These are phyloP conservation scores for Sebastiscus tertius DNA, from an alignment of 2,797 vertebrate species.

Conservation along the genomic window DNA sequence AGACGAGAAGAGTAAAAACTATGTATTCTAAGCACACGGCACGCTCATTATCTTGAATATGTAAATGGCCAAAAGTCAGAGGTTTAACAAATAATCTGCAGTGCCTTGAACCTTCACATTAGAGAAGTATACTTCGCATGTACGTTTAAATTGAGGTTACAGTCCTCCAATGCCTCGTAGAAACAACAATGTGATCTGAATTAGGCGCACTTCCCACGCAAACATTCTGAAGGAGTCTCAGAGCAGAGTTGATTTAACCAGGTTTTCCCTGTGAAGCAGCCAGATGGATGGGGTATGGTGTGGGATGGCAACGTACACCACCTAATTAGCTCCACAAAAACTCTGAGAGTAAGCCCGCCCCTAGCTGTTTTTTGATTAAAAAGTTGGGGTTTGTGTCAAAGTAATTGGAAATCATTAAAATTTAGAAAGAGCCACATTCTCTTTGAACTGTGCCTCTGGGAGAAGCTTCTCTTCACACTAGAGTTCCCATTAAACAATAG, in stretches of 20 bases:
- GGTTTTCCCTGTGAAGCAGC: constrained; percentile 33
- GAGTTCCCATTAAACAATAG: constrained; percentile 38
- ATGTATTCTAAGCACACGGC: background rate
- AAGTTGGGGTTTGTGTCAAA: constrained; percentile 62
- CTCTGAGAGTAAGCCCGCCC: constrained; percentile 30
- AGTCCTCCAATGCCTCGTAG: constrained; percentile 4
- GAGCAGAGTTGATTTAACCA: constrained; percentile 37
- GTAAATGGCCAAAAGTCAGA: constrained; percentile 18
- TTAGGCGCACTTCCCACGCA: constrained; percentile 15
- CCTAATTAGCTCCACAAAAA: constrained; percentile 58
- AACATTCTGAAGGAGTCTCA: constrained; percentile 11
- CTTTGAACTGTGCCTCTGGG: constrained; percentile 63
- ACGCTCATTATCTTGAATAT: constrained; percentile 11
- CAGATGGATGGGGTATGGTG: constrained; percentile 35
- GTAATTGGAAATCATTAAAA: constrained; percentile 73
- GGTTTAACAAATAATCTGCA: constrained; percentile 24
- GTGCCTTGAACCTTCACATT: constrained; percentile 9
- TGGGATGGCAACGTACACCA: constrained; percentile 45
- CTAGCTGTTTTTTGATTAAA: constrained; percentile 66
- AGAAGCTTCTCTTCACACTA: constrained; percentile 24
- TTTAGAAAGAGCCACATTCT: constrained; percentile 57
- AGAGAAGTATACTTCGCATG: constrained; percentile 1
- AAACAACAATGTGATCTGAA: constrained; percentile 37
- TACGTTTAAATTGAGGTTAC: constrained; percentile 24
- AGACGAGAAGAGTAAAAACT: background rate